phyloP scores from a whole-genome alignment of 2,888 invertebrate genomes.

The Tetropium fuscum region DNA sequence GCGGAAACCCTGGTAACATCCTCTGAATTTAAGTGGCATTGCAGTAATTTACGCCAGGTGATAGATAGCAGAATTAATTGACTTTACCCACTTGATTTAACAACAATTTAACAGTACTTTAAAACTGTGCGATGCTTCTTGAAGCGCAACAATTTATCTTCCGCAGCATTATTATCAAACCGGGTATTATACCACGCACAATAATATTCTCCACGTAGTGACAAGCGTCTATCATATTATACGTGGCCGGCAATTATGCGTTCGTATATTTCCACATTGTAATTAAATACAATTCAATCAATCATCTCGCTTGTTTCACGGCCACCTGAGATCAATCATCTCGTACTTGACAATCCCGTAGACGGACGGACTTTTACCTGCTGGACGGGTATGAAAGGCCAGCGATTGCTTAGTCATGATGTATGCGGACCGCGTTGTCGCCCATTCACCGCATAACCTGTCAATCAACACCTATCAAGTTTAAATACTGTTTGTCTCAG shows the following conservation, averaged over 20 bases:
- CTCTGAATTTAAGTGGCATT: constrained; percentile 28
- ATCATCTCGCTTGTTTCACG: constrained; percentile 52
- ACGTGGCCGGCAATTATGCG: constrained; percentile 38
- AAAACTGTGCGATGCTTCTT: constrained; percentile 20
- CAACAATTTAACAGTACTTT: constrained; percentile 29
- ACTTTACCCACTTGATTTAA: constrained; percentile 25
- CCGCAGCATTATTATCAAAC: constrained; percentile 30
- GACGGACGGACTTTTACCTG: constrained; percentile 49
- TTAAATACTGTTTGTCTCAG: constrained; percentile 32
- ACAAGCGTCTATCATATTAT: constrained; percentile 40
- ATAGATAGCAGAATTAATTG: constrained; percentile 28
- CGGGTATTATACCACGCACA: constrained; percentile 23
- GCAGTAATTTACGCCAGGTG: constrained; percentile 27
- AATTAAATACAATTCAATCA: constrained; percentile 54
- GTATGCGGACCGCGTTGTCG: constrained; percentile 41
- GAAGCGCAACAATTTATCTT: constrained; percentile 21
- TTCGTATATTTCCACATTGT: constrained; percentile 35
- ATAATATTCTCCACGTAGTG: constrained; percentile 28
- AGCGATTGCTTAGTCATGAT: constrained; percentile 38
- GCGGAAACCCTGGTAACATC: constrained; percentile 30
- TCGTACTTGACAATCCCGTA: constrained; percentile 48
- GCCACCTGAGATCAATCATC: constrained; percentile 52
- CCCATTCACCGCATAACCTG: constrained; percentile 40
- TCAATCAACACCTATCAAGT: constrained; percentile 37
- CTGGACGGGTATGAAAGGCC: constrained; percentile 33